Evolutionary conservation across 2,888 invertebrate species (phyloP), one percentile per base, ranked within the genome.

Genomic region (Sisyra terminalis): DNA sequence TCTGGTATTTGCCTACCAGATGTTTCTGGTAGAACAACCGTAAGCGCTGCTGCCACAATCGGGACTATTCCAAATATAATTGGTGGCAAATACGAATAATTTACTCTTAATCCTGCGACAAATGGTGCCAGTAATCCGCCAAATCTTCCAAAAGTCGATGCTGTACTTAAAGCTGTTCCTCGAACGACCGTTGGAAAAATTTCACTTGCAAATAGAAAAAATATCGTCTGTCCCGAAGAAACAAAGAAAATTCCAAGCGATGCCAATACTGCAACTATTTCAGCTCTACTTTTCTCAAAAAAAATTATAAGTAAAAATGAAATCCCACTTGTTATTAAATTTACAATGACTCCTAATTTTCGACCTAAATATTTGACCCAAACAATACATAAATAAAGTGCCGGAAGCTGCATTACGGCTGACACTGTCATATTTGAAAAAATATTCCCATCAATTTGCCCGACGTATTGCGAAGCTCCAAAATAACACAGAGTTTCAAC

Each of bases 101-200:
- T 60, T 34, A 63, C 57, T 15, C 63, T 65, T 46, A 80, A 54
- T 29, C 75, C 70, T 1, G 78, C 75, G 2, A 86, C 70, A 50
- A 79, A 81, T 0, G 86, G 85, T 1, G 86, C 82, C 2, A 76
- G 48, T 66, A 86, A 80, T 0, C 84, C 83, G 7, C 87, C 87
- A 45, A 85, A 60, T 50, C 87, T 70, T 0, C 85, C 85, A 42
- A 78, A 71, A 60, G 82, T 79, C 1, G 85, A 85, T 34, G 82
- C 75, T 3, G 79, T 62, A 0, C 87, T 87, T 44, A 87, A 73
- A 0, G 83, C 85, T 29, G 78, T 77, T 52, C 85, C 85, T 11
- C 87, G 69, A 1, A 85, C 77, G 1, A 84, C 79, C 0, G 87
- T 88, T 0, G 87, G 87, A 56, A 84, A 86, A 8, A 84, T 24